Evolutionary conservation across 2,888 invertebrate genomes (phyloP).

Genomic region (Megamerina dolium): DNA sequence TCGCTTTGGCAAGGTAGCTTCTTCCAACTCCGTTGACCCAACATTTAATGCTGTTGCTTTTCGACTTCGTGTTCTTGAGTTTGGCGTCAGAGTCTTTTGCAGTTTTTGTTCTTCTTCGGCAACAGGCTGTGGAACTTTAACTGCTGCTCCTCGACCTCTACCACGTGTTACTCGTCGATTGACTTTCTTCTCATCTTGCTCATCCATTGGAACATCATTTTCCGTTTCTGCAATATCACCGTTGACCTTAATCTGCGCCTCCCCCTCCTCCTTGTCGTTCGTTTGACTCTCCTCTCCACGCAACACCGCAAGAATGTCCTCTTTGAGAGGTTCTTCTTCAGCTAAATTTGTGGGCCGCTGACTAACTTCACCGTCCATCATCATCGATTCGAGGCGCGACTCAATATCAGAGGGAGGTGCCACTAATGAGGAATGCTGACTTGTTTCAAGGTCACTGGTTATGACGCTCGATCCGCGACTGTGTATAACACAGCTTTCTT

Average conservation of each 20-base stretch:
- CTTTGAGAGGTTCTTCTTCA: conserved; percentile 35
- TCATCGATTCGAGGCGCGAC: conserved; percentile 47
- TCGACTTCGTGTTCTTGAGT: conserved; percentile 28
- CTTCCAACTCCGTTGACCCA: conserved; percentile 8
- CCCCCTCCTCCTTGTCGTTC: conserved; percentile 9
- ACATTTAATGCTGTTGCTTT: conserved; percentile 16
- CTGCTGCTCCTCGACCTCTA: conserved; percentile 19
- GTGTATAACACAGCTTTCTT: conserved; percentile 47
- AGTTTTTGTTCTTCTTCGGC: conserved; percentile 13
- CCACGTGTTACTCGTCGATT: conserved; percentile 34
- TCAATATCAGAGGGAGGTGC: conserved; percentile 49
- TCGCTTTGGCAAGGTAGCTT: conserved; percentile 17
- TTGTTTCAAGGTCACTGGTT: conserved; percentile 48
- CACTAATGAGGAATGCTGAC: conserved; percentile 48
- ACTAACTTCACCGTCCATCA: conserved; percentile 37
- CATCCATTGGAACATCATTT: conserved; percentile 5
- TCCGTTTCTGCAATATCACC: background rate
- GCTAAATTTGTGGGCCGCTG: conserved; percentile 19
- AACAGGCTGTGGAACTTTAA: conserved; percentile 11
- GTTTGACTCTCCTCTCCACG: conserved; percentile 30
- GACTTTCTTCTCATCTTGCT: conserved; percentile 15
- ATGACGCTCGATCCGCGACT: conserved; percentile 49
- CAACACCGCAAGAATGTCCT: conserved; percentile 44
- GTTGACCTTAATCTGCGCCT: background rate
- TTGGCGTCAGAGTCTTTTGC: conserved; percentile 8